Percentiles rank a stretch among this genome's conserved stretches.
These are phyloP conservation scores for Acanthochromis polyacanthus DNA, from an alignment of 2,113 vertebrate genomes.

Conservation along the genomic window DNA sequence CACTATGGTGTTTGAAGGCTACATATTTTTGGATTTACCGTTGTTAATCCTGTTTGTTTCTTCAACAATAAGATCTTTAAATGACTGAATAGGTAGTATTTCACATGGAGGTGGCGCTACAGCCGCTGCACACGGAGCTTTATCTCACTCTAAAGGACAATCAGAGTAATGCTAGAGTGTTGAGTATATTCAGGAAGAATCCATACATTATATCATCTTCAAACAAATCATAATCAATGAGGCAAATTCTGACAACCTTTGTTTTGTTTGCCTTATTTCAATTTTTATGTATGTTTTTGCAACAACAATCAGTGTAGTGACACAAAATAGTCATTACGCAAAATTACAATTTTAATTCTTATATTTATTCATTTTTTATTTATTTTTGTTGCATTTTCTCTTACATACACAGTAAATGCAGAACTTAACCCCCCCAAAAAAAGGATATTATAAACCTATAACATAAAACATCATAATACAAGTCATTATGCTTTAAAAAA, in stretches of 20 bases:
- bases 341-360: background rate
- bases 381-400: background rate
- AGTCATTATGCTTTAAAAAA: background rate
- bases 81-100: background rate
- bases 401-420: background rate
- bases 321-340: background rate
- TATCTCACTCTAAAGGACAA: constrained; percentile 9
- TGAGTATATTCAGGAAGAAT: background rate
- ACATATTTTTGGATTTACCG: too few relatives aligned
- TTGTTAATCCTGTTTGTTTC: too few relatives aligned
- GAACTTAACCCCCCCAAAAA: background rate
- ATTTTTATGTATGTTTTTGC: constrained; percentile 3
- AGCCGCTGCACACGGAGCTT: background rate
- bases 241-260: background rate
- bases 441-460: background rate
- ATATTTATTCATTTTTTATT: background rate
- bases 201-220: background rate
- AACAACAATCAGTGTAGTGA: background rate
- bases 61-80: constrained; percentile 15
- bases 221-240: background rate
- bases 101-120: background rate
- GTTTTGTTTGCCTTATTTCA: background rate
- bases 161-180: too few relatives aligned
- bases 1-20: too few relatives aligned
- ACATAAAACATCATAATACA: background rate